A percentile compares a stretch with the other conserved stretches of the same genome.
Conservation (phyloP, 2,113 vertebrate genomes). For the Axis porcinus region DNA sequence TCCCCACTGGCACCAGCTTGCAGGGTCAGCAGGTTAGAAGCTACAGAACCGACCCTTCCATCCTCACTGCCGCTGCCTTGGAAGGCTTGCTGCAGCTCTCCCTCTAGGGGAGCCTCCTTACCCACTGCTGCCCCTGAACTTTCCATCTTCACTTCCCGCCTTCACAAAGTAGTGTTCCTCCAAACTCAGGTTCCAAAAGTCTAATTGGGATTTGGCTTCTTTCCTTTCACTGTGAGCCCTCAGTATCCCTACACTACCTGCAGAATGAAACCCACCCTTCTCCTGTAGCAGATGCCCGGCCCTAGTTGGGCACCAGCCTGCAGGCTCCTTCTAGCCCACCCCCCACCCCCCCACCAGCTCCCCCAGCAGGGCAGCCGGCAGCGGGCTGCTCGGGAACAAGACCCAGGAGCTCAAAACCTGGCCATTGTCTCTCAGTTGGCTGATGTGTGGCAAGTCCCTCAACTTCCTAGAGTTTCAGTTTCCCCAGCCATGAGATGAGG, state of each 20-base stretch:
- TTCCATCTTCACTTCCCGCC: background rate
- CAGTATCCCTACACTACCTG: background rate
- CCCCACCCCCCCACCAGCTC: fast-evolving
- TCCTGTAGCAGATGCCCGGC: background rate
- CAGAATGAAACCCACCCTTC: background rate
- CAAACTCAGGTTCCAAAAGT: background rate
- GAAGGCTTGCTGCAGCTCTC: background rate
- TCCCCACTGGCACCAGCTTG: background rate
- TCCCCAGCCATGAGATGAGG: background rate
- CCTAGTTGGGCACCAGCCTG: background rate
- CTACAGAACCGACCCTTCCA: background rate
- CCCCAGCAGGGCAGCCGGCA: background rate
- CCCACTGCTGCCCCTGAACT: too few species aligned
- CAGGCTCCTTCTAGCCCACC: background rate
- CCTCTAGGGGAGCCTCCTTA: background rate
- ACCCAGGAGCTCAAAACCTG: background rate
- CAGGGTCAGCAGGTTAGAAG: background rate
- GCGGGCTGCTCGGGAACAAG: background rate
- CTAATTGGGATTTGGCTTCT: background rate
- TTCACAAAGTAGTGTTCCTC: background rate
- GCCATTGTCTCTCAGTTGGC: background rate
- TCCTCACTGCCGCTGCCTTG: background rate
- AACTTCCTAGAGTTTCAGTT: background rate
- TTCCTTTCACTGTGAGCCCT: background rate
- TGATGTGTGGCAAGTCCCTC: background rate